Evolutionary conservation across 2,888 invertebrate species (phyloP).

Genomic region (Congeria kusceri): DNA sequence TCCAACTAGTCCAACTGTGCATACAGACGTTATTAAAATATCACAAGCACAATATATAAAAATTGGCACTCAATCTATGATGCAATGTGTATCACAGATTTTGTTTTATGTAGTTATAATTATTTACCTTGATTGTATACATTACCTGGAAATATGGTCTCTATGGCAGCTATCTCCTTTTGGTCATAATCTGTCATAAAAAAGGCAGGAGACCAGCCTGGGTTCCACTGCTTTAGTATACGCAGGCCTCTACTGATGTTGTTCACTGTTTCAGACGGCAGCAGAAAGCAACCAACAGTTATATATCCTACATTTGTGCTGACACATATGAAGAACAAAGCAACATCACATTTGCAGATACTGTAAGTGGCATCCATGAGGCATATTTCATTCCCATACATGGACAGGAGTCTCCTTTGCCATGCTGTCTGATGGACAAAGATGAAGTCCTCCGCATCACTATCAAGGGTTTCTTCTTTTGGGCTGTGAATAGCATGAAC

Average conservation of each 20-base stretch:
- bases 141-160: no score
- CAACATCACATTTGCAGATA: conserved; percentile 16
- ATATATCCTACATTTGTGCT: conserved; percentile 2
- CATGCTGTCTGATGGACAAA: conserved; percentile 24
- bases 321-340: conserved; percentile 24
- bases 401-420: conserved; percentile 17
- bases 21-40: no score
- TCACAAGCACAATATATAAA: no score
- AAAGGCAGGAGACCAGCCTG: no score
- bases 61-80: no score
- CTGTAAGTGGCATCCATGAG: conserved; percentile 30
- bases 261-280: conserved; percentile 1
- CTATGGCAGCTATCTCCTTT: no score
- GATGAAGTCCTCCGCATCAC: conserved; percentile 15
- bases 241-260: conserved; percentile 4
- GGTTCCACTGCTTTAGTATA: conserved; percentile 14
- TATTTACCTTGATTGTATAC: no score
- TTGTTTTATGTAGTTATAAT: no score
- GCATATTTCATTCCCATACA: conserved; percentile 26
- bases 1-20: no score
- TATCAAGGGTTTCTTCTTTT: neutral
- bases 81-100: no score
- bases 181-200: no score
- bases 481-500: no score
- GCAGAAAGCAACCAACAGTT: conserved; percentile 6